Base-by-base conservation (phyloP, 2,113 vertebrate species). In the Anarrhichthys ocellatus region DNA sequence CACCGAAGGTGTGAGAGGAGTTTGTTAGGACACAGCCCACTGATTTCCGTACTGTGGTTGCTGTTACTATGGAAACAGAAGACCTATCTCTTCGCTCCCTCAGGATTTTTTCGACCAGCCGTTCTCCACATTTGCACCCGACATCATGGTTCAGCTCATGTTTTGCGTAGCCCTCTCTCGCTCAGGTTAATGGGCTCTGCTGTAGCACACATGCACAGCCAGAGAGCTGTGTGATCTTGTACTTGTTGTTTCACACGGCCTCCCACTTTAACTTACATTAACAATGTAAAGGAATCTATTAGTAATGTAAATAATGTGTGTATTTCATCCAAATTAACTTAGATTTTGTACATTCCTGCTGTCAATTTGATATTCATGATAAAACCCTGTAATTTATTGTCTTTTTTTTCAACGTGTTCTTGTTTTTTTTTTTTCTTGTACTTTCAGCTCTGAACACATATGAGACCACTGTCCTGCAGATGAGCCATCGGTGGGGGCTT, bases 401-500 rank as follows among this genome's bases (percentile, higher is more conserved):
- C 20, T 70, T 70, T 29, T 38, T 38, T 63, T 22, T 48, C 11
- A 85, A 22, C 71, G 44, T 64, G 9, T 48, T 63, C 22, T 73
- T 70, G 1, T 46, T 69, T 84, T 66, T 46, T 69, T 84, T 66
- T 84, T 66, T 74, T 0, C n/a, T 32, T 87, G n/a, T 78, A 13
- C 81, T 84, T 93, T 90, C 88, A 99, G 96, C 93, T 94, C 93
- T 95, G 94, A 93, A 96, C 96, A 95, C 94, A 93, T 94, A 94
- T 93, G 96, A 97, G 95, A 95, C 95, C 93, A 88, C 95, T 95
- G 96, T 97, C 95, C 96, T 96, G 95, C 98, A 97, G 97, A 99
- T 99, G 98, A 99, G 95, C 96, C 95, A 95, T 95, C 94, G 91
- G 94, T 93, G 96, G 96, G 96, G 95, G 96, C 96, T 92, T 84